These are phyloP conservation scores for Gadus chalcogrammus DNA, from an alignment of 2,113 vertebrate species.

Conservation along the genomic window DNA sequence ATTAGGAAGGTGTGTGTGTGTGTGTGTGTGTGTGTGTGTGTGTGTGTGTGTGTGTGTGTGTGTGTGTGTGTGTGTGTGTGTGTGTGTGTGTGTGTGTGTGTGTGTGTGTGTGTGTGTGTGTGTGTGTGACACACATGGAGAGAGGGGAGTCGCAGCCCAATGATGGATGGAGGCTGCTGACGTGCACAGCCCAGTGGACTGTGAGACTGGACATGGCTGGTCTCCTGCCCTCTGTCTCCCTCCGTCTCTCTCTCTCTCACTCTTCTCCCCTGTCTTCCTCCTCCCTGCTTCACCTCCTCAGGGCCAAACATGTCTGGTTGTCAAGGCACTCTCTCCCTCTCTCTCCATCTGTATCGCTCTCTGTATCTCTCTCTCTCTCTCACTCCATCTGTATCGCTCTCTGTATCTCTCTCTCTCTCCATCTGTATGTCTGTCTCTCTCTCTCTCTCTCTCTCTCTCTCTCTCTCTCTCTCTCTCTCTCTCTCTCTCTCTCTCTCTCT, in stretches of 20 bases:
- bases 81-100: no score
- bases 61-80: no score
- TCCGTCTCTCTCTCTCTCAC: conserved; percentile 47
- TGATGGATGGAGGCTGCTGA: conserved; percentile 71
- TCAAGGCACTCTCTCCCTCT: conserved; percentile 37
- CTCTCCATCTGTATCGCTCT: no score
- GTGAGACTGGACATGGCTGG: conserved; percentile 69
- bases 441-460: background rate
- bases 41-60: no score
- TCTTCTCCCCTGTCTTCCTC: conserved; percentile 35
- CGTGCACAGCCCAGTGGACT: conserved; percentile 66
- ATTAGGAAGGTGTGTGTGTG: conserved; percentile 54
- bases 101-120: no score
- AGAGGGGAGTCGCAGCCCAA: conserved; percentile 26
- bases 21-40: background rate
- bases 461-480: background rate
- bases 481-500: no score
- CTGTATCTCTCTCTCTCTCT: no score
- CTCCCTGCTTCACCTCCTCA: conserved; percentile 62
- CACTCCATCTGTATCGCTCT: no score
- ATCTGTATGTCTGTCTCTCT: no score
- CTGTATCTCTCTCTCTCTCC: no score
- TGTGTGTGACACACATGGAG: background rate
- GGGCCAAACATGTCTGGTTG: conserved; percentile 59
- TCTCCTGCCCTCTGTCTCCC: conserved; percentile 52